These are phyloP conservation scores for Metridium senile DNA, from an alignment of 92 coral and sea anemone genomes.

Conservation along the genomic window DNA sequence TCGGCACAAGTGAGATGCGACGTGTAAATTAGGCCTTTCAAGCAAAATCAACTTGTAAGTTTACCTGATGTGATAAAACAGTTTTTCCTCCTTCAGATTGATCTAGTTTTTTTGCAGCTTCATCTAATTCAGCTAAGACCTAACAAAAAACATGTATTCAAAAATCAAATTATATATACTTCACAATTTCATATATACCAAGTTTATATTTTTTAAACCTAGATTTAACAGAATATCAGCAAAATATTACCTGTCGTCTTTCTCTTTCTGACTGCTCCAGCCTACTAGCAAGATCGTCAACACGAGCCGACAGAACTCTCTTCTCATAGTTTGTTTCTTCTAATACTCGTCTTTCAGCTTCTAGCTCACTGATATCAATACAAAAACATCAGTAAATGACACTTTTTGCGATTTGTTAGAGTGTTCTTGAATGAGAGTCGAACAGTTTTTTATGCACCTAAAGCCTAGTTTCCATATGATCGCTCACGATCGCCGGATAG, in stretches of 20 bases:
- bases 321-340: conserved; percentile 81
- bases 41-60: background rate
- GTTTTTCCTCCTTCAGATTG: conserved; percentile 92
- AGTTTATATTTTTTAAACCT: no score
- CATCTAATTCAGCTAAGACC: conserved; percentile 82
- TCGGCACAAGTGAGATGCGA: no score
- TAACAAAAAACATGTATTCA: conserved; percentile 9
- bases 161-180: conserved; percentile 1
- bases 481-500: no score
- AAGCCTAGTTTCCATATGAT: no score
- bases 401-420: background rate
- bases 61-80: conserved; percentile 85
- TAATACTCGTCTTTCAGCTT: conserved; percentile 69
- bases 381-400: background rate
- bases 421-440: no score
- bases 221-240: no score
- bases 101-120: conserved; percentile 83
- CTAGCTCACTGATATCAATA: conserved; percentile 61
- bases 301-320: conserved; percentile 72
- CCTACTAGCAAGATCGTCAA: conserved; percentile 70
- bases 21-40: no score
- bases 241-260: conserved; percentile 71
- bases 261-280: conserved; percentile 84
- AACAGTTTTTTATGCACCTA: no score
- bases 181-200: no score